These are phyloP conservation scores for Bellardia pandia DNA, from an alignment of 2,888 invertebrate species.

Conservation along the genomic window DNA sequence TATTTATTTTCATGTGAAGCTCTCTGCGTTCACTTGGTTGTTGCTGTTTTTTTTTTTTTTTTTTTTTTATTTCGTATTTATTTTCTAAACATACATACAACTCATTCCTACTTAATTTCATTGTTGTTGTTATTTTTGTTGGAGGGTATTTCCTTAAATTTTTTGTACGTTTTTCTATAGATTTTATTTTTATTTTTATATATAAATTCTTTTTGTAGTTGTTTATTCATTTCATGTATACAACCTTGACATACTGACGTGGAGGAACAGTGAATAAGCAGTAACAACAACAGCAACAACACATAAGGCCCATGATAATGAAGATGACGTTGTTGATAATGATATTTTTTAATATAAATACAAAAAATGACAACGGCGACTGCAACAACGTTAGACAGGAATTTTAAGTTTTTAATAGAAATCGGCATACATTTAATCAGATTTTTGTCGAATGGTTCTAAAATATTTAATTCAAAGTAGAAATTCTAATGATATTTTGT, in stretches of 20 bases:
- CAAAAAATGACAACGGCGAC: conserved; percentile 16
- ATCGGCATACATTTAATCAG: neutral
- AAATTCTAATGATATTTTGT: no score
- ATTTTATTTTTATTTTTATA: conserved; percentile 55
- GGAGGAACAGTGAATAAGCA: conserved; percentile 44
- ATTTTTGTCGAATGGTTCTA: no score
- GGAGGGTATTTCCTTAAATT: conserved; percentile 71
- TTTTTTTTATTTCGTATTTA: conserved; percentile 32
- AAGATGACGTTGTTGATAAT: conserved; percentile 60
- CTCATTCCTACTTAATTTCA: conserved; percentile 53
- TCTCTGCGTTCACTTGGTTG: conserved; percentile 30
- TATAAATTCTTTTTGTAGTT: conserved; percentile 43
- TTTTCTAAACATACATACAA: conserved; percentile 70
- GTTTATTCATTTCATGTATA: conserved; percentile 69
- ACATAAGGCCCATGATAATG: conserved; percentile 64
- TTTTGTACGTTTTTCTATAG: conserved; percentile 55
- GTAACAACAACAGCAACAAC: conserved; percentile 28
- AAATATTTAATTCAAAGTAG: no score
- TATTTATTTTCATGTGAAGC: conserved; percentile 49
- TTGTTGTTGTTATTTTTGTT: conserved; percentile 59
- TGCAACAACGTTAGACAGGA: conserved; percentile 40
- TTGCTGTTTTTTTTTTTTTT: conserved; percentile 33
- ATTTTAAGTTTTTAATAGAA: conserved; percentile 43
- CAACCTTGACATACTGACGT: conserved; percentile 73
- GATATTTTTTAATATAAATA: conserved; percentile 28